Evolutionary conservation across 2,797 vertebrate species (phyloP), one percentile per base, ranked within the genome.

Genomic region (Setipinna tenuifilis): DNA sequence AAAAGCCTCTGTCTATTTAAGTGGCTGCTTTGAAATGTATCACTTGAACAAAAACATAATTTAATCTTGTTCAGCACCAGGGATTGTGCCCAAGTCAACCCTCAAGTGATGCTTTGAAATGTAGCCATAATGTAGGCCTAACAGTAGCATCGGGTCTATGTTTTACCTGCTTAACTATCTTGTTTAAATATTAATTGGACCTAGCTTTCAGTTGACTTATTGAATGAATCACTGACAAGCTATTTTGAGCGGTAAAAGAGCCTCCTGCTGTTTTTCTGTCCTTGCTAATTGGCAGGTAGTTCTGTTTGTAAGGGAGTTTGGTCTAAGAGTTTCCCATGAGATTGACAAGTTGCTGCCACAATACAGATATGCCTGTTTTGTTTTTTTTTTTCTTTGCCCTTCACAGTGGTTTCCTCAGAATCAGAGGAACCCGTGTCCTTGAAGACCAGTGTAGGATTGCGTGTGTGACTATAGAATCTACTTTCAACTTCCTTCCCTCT

Each of bases 121-220:
- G 62, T 28, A 65, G 50, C 62, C 10, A 28, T 7, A 65, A 65
- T 65, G 11, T 2, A 54, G 35, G 35, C 35, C 35, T 41, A 41
- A 59, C 58, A 59, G 19, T 21, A 59, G 58, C 17, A 59, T 4
- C 58, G 21, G 2, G 21, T 59, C 19, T 54, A 9, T 54, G 14
- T 54, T 9, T 54, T 54, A 23, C 54, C 2, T 23, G 81, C 81
- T 5, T 25, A 11, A 25, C 35, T 65, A 31, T 58, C 59, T 41
- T 12, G 7, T 6, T n/a, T 83, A 11, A 71, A 48, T 44, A 83
- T 59, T 71, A 62, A 83, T 84, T 75, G 68, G 28, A 75, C 68
- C 31, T 31, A 17, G 23, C 68, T 35, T 75, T 75, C 25, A 75
- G 68, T 41, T 75, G 31, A 35, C 68, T 35, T 12, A 16, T 23